These are phyloP conservation scores for Eupeodes corollae DNA, from an alignment of 1,140 invertebrate species.

Conservation along the genomic window DNA sequence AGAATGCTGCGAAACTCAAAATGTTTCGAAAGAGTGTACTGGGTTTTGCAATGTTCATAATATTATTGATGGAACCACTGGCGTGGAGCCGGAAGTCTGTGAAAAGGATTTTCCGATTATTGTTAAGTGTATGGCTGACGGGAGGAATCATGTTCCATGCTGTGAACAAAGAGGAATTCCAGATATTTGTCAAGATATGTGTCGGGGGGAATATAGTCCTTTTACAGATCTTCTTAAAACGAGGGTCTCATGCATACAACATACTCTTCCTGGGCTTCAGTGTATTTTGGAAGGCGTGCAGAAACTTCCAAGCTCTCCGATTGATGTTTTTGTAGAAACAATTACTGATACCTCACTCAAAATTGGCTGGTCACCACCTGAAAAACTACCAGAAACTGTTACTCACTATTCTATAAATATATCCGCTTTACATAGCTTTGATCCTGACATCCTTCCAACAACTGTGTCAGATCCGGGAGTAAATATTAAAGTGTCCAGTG, in stretches of 20 bases:
- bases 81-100: constrained; percentile 64
- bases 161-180: constrained; percentile 68
- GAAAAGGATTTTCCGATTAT: constrained; percentile 65
- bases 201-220: constrained; percentile 69
- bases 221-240: constrained; percentile 74
- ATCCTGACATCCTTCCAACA: constrained; percentile 36
- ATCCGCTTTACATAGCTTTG: constrained; percentile 54
- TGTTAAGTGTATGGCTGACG: constrained; percentile 62
- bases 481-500: not conserved
- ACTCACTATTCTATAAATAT: constrained; percentile 59
- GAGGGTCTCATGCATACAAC: constrained; percentile 68
- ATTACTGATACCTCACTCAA: constrained; percentile 55
- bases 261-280: constrained; percentile 67
- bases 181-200: constrained; percentile 73
- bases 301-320: constrained; percentile 60
- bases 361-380: constrained; percentile 55
- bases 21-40: constrained; percentile 55
- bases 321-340: constrained; percentile 55
- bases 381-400: constrained; percentile 49
- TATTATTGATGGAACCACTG: constrained; percentile 64
- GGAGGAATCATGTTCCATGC: constrained; percentile 71
- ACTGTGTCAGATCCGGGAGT: constrained; percentile 2
- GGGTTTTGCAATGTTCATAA: constrained; percentile 75
- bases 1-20: constrained; percentile 56
- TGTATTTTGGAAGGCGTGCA: constrained; percentile 72